Base-by-base conservation (phyloP, 2,797 vertebrate genomes). In the Bryconaethiops microstoma region DNA sequence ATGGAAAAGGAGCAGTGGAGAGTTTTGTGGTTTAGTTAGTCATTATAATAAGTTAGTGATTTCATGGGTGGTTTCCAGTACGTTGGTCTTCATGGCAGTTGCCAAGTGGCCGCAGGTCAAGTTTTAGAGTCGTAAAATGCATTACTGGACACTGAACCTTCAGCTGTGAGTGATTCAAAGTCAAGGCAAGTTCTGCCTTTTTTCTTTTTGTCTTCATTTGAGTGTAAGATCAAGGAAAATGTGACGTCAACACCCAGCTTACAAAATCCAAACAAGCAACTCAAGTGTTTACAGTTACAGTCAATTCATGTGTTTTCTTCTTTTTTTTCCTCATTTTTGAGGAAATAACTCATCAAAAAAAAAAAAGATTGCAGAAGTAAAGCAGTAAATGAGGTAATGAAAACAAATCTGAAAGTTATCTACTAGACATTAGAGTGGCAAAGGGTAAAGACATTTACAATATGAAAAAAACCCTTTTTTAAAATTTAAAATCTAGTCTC, bases 121-220 rank as follows among this genome's bases (percentile, higher is more conserved):
- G 73, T 78, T 14, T 71, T n/a, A 6, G 25, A 48, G 13, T 68
- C 12, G 8, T 45, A 52, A 72, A 14, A 8, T 55, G 10, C 16
- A 17, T 77, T 23, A 45, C 45, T 21, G 65, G 52, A 75, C 42
- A 12, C 77, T 77, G 42, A 40, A 74, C 74, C 59, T 82, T 77
- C 3, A 5, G 2, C 50, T 21, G 23, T 0, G 12, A 39, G 54
- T 48, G 40, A 76, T 17, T 50, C 23, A 62, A 9, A 1, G 4
- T 62, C 29, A 67, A 23, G 7, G 48, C 8, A 16, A 8, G 10
- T 68, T 57, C 65, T 39, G 29, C 50, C 17, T 73, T 9, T 45
- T 25, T 1, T 17, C 39, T 60, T 74, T 77, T 25, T 50, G 16
- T 14, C 48, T 62, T 42, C 55, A 73, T 35, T 9, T 13, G 7